Evolutionary conservation across 2,888 invertebrate species (phyloP).

Genomic region (Beris morrisii): DNA sequence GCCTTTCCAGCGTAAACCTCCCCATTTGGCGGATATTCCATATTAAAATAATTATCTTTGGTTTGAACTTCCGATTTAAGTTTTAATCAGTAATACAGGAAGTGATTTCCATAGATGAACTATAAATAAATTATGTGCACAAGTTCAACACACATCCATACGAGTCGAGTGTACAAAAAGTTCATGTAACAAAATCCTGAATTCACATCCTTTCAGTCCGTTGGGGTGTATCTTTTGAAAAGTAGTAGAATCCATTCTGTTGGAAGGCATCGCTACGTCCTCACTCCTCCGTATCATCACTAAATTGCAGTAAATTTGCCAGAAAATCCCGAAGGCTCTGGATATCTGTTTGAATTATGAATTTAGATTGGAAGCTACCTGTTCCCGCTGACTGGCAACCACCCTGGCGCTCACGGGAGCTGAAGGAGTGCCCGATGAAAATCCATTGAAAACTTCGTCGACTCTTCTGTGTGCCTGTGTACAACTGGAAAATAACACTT

Average conservation of each 20-base stretch:
- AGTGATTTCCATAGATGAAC: conserved; percentile 38
- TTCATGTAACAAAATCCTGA: too few relatives aligned
- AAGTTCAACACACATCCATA: conserved; percentile 19
- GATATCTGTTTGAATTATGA: conserved; percentile 39
- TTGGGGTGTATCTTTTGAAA: neutral
- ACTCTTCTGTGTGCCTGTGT: neutral
- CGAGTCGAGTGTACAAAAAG: too few relatives aligned
- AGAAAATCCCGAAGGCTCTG: conserved; percentile 37
- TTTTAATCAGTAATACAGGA: conserved; percentile 36
- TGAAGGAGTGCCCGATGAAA: neutral
- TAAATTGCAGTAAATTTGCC: conserved; percentile 39
- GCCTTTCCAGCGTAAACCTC: too few relatives aligned
- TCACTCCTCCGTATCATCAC: conserved; percentile 18
- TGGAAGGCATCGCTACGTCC: conserved; percentile 10
- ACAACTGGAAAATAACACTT: conserved; percentile 24
- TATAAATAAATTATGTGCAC: conserved; percentile 36
- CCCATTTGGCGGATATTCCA: too few relatives aligned
- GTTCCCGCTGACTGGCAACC: neutral
- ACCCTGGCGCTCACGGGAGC: neutral
- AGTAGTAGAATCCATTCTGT: neutral
- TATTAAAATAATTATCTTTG: conserved; percentile 29
- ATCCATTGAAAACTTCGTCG: conserved; percentile 5
- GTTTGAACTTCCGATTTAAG: conserved; percentile 26
- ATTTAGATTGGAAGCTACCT: conserved; percentile 26
- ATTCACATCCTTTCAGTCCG: too few relatives aligned